Evolutionary conservation across 2,113 vertebrate genomes (phyloP), one percentile per base, ranked within the genome.

Genomic region (Formicarius rufipectus): DNA sequence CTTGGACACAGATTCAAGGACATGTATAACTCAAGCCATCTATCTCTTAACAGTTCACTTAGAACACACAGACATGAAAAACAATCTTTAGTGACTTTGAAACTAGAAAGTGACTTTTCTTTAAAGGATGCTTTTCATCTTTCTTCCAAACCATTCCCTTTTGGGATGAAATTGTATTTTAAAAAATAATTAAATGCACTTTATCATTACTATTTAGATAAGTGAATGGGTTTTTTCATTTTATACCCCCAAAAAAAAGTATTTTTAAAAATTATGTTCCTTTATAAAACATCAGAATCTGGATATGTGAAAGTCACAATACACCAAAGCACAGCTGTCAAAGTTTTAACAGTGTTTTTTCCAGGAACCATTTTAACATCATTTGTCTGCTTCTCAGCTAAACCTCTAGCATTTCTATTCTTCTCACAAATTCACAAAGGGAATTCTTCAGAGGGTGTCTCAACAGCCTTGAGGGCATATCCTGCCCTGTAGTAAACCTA

Each of bases 271-370:
- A 71, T 31, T 35, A 22, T 23, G 11, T 31, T 88, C 23, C 39
- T 63, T 50, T 45, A 67, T 15, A 13, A 84, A 94, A 52, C 0
- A 53, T 40, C 52, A 89, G 35, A 74, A 63, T 49, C 25, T 13
- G 35, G 28, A 87, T 33, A 31, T 4, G 2, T 8, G 20, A 28
- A 90, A 86, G 27, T 35, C 50, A 52, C 7, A 10, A 58, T 2
- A 2, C 18, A 66, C 53, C 40, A 56, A 0, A 55, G 33, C 4
- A 63, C 1, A 71, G 2, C 5, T 24, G 7, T 39, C 28, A 35
- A 52, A 42, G 13, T 39, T 12, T 69, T 42, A 49, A 62, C 22
- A 40, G 1, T 44, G 7, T 21, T 81, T 69, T 53, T 66, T 21
- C 28, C 45, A 77, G 67, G 20, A 68, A 66, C 7, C 4, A 11